phyloP scores from a whole-genome alignment of 2,888 invertebrate species.

The Dasypolia templi region DNA sequence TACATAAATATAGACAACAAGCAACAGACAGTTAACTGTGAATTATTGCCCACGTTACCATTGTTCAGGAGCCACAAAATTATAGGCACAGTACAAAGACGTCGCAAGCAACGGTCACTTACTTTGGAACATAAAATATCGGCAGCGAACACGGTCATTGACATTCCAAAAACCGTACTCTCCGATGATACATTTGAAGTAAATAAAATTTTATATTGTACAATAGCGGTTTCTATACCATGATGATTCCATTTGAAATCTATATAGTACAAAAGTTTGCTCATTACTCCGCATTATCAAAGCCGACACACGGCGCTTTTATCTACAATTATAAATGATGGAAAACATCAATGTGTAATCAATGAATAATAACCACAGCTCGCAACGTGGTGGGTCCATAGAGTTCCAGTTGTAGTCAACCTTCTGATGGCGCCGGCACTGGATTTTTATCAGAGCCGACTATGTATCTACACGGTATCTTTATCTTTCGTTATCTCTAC shows the following conservation, averaged over 20 bases:
- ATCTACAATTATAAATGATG: constrained; percentile 56
- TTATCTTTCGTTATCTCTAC: constrained; percentile 59
- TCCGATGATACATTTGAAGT: constrained; percentile 37
- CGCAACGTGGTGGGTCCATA: constrained; percentile 53
- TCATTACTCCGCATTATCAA: constrained; percentile 33
- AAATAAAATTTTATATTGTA: constrained; percentile 31
- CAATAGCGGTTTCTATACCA: constrained; percentile 31
- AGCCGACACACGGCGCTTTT: constrained; percentile 16
- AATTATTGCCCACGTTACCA: constrained; percentile 33
- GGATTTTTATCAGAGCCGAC: constrained; percentile 67
- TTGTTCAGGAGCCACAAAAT: constrained; percentile 53
- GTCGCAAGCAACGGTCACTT: constrained; percentile 53
- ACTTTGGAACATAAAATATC: constrained; percentile 49
- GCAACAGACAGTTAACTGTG: constrained; percentile 24
- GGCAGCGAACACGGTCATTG: constrained; percentile 54
- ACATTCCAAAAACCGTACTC: constrained; percentile 46
- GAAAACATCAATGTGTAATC: constrained; percentile 55
- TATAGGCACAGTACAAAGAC: constrained; percentile 36
- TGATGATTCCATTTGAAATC: constrained; percentile 4
- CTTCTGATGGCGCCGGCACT: constrained; percentile 48
- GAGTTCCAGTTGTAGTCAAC: constrained; percentile 33
- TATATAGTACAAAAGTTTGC: constrained; percentile 15
- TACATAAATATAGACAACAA: constrained; percentile 13
- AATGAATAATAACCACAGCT: constrained; percentile 45
- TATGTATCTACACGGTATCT: constrained; percentile 52